These are phyloP conservation scores for Tinea trinotella DNA, from an alignment of 2,888 invertebrate species.

Conservation along the genomic window DNA sequence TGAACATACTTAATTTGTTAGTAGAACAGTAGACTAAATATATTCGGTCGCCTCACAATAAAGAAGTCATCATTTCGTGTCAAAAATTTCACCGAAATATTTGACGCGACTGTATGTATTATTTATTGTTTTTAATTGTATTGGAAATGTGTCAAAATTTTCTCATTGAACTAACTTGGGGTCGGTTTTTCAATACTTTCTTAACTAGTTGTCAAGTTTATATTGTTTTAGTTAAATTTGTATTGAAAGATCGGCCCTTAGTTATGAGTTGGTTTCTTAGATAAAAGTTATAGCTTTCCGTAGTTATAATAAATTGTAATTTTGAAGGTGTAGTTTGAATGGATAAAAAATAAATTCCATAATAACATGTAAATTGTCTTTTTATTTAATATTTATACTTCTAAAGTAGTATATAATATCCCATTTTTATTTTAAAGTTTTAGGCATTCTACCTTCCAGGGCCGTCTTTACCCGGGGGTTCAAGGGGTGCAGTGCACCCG, in stretches of 20 bases:
- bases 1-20: no score
- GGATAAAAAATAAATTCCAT: slow-evolving; percentile 25
- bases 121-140: slow-evolving; percentile 31
- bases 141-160: slow-evolving; percentile 64
- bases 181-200: slow-evolving; percentile 31
- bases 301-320: slow-evolving; percentile 70
- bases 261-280: slow-evolving; percentile 1
- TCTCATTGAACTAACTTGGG: slow-evolving; percentile 47
- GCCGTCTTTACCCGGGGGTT: no score
- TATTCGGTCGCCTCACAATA: slow-evolving; percentile 2
- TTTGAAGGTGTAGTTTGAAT: slow-evolving; percentile 69
- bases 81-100: background rate
- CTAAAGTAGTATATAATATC: no score
- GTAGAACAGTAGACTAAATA: background rate
- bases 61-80: background rate
- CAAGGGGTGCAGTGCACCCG: no score
- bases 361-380: background rate
- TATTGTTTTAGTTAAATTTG: background rate
- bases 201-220: background rate
- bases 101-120: background rate
- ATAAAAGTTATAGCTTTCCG: slow-evolving; percentile 61
- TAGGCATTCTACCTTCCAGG: no score
- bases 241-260: background rate
- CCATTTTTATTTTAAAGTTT: no score
- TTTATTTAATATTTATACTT: no score